Base-by-base conservation (phyloP, 2,113 vertebrate species). In the Pomatorhinus ruficollis region DNA sequence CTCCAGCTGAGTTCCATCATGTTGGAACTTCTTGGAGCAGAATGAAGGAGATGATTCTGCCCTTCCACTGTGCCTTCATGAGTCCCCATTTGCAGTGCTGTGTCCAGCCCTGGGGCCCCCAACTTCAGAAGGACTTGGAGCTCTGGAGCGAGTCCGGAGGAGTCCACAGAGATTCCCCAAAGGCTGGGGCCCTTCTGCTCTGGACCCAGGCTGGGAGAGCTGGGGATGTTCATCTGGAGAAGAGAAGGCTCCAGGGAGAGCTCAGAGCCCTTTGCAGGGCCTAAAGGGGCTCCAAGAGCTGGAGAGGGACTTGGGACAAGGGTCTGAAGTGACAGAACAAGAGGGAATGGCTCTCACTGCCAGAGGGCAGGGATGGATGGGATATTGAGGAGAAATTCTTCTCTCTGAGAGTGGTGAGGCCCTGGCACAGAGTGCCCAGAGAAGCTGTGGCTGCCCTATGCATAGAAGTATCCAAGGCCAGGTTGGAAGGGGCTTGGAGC, bases 331-430 rank as follows among this genome's bases (percentile, higher is more conserved):
- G 39, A 39, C 39, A 39, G 39, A 39, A 39, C 39, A 39, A 39
- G 39, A 39, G 42, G 42, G 42, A 16, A 42, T 6, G 15, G 42
- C 15, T 16, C 42, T 16, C 42, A 42, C 42, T 42, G 42, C 42
- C 42, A 42, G 42, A 42, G 42, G 42, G 42, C 42, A 42, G 42
- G 42, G 42, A 16, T 42, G 42, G 42, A 42, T 42, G 42, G 42
- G 42, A 42, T 15, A 42, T 42, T 42, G 42, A 42, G 39, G 1
- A 45, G 28, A 1, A 78, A 40, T 54, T 54, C 2, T 68, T 15
- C 11, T 1, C 7, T 31, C 2, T 31, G 15, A 61, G 28, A 15
- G 12, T 61, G 33, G 1, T 0, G 0, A 61, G 15, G 15, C 19
- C 12, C 39, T 61, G 56, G 39, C 56, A 47, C n/a, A 63, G 40